Conservation (phyloP, 2,888 invertebrate genomes). For the Agriopis aurantiaria region DNA sequence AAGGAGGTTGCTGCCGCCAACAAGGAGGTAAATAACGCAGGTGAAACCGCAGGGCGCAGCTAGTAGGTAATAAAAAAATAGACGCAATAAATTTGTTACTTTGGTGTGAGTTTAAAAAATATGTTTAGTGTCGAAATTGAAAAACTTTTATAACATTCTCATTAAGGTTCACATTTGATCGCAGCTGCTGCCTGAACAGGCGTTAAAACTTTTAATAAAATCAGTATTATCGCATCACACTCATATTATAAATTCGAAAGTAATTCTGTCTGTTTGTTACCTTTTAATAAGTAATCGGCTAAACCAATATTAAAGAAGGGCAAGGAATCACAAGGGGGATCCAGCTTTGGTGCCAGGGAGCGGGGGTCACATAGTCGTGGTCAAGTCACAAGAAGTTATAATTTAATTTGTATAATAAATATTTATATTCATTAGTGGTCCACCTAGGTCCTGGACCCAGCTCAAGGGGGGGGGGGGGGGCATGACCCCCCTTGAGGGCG, state of each 20-base stretch:
- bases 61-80: neutral
- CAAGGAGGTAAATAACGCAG: too few relatives aligned
- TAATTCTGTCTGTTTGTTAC: neutral
- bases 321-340: too few relatives aligned
- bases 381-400: too few relatives aligned
- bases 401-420: too few relatives aligned
- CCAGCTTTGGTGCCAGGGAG: too few relatives aligned
- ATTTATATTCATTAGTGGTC: too few relatives aligned
- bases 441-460: too few relatives aligned
- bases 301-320: neutral
- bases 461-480: too few relatives aligned
- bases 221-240: neutral
- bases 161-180: conserved; percentile 1
- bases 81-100: neutral
- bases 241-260: neutral
- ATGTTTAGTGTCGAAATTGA: neutral
- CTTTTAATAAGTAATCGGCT: neutral
- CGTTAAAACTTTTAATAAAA: neutral
- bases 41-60: too few relatives aligned
- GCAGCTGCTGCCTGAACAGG: neutral
- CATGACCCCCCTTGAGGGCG: too few relatives aligned
- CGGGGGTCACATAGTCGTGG: too few relatives aligned
- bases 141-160: neutral
- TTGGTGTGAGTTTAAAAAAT: neutral
- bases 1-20: too few relatives aligned